Percentiles rank a stretch among this genome's conserved stretches.
phyloP scores from a whole-genome alignment of 2,888 invertebrate genomes.

The Pilophorus perplexus region DNA sequence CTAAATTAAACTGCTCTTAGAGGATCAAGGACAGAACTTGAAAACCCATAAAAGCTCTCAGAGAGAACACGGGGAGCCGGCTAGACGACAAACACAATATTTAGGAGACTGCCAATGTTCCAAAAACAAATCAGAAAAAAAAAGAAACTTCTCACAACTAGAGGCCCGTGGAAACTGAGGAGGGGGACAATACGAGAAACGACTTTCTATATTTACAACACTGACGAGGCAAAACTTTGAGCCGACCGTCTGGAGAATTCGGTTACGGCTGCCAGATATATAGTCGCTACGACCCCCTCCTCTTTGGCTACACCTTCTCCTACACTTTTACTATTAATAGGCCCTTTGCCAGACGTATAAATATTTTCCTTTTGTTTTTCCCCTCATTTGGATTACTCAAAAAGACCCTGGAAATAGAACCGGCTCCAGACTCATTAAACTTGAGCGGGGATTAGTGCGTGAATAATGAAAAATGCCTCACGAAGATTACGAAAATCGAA shows the following conservation, averaged over 20 bases:
- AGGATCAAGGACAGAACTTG: too few species aligned
- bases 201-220: constrained; percentile 17
- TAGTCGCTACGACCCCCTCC: background rate
- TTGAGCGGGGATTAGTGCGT: too few species aligned
- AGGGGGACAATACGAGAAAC: constrained; percentile 14
- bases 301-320: background rate
- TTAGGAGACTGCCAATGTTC: background rate
- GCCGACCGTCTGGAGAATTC: constrained; percentile 24
- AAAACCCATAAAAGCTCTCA: too few species aligned
- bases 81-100: background rate
- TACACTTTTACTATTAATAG: constrained; percentile 2
- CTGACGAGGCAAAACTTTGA: constrained; percentile 5
- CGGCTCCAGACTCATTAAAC: too few species aligned
- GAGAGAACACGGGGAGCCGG: too few species aligned
- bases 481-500: too few species aligned
- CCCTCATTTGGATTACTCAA: background rate
- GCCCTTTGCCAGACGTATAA: background rate
- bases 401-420: background rate
- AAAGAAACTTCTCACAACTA: too few species aligned
- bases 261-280: constrained; percentile 24
- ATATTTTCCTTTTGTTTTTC: constrained; percentile 19
- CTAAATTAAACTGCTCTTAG: too few species aligned
- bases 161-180: background rate
- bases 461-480: too few species aligned
- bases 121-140: background rate